These are phyloP conservation scores for Epinephelus fuscoguttatus DNA, from an alignment of 2,113 vertebrate genomes.

Conservation along the genomic window DNA sequence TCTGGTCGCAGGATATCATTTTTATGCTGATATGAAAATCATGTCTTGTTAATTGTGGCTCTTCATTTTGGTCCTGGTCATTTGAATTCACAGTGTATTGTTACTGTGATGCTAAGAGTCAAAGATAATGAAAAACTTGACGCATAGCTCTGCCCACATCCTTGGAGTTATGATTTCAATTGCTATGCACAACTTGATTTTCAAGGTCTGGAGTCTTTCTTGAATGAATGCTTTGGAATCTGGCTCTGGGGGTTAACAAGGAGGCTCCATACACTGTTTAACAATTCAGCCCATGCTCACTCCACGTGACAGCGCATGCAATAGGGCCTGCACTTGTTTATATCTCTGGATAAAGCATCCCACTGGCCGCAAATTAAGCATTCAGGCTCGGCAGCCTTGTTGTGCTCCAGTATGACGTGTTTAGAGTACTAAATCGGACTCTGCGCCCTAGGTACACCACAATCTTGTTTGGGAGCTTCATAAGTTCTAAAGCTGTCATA, in stretches of 20 bases:
- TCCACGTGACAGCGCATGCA: constrained; percentile 80
- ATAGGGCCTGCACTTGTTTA: constrained; percentile 81
- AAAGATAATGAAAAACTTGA: constrained; percentile 71
- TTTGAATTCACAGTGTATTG: constrained; percentile 52
- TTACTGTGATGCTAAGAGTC: constrained; percentile 42
- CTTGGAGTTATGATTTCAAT: constrained; percentile 75
- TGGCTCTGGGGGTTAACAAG: constrained; percentile 83
- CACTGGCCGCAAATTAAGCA: constrained; percentile 84
- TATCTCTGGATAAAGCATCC: constrained; percentile 82
- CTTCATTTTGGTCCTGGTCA: constrained; percentile 19
- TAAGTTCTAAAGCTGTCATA: constrained; percentile 64
- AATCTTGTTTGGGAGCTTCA: constrained; percentile 71
- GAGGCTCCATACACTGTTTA: constrained; percentile 79
- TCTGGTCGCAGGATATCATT: background rate
- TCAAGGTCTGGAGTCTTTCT: constrained; percentile 76
- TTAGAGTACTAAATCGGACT: constrained; percentile 76
- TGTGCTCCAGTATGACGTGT: constrained; percentile 81
- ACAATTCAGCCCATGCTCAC: constrained; percentile 76
- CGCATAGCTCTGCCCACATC: constrained; percentile 35
- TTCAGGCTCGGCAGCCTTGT: constrained; percentile 80
- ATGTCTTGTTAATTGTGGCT: constrained; percentile 38
- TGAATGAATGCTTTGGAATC: constrained; percentile 75
- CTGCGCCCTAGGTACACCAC: constrained; percentile 63
- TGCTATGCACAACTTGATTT: constrained; percentile 79
- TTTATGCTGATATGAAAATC: constrained; percentile 15